Conservation (phyloP, 2,113 vertebrate species). For the Lophochroa leadbeateri region DNA sequence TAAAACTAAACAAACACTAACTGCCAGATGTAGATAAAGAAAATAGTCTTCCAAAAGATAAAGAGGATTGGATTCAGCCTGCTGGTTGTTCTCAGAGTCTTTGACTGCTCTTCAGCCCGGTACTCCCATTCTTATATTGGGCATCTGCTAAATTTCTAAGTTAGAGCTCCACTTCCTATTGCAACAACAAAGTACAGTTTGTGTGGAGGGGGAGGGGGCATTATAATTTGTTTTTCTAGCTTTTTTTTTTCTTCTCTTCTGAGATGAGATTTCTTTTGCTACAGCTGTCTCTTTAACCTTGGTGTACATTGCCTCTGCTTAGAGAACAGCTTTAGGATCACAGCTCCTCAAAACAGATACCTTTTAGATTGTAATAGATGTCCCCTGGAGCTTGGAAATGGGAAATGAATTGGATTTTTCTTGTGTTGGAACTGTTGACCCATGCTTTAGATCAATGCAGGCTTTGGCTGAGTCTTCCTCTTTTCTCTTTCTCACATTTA, state of each 20-base stretch:
- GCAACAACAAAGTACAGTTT: neutral
- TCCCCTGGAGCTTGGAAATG: constrained; percentile 6
- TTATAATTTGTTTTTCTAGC: neutral
- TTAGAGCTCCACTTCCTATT: neutral
- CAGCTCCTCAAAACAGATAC: neutral
- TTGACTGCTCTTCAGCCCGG: neutral
- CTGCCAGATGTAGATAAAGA: neutral
- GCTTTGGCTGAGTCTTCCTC: neutral
- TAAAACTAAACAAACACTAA: neutral
- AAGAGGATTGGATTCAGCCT: neutral
- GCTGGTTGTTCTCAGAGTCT: neutral
- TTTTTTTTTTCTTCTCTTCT: neutral
- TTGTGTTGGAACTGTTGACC: constrained; percentile 1
- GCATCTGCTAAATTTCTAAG: neutral
- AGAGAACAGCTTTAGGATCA: neutral
- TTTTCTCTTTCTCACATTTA: neutral
- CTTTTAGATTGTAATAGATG: neutral
- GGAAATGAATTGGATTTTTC: constrained; percentile 44
- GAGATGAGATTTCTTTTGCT: constrained; percentile 14
- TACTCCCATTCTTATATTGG: neutral
- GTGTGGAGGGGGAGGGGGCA: neutral
- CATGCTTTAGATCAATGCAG: neutral
- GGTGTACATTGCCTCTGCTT: neutral
- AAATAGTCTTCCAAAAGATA: neutral
- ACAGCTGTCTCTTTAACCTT: neutral